phyloP scores from a whole-genome alignment of 2,797 vertebrate species.

The Argyrosomus regius region DNA sequence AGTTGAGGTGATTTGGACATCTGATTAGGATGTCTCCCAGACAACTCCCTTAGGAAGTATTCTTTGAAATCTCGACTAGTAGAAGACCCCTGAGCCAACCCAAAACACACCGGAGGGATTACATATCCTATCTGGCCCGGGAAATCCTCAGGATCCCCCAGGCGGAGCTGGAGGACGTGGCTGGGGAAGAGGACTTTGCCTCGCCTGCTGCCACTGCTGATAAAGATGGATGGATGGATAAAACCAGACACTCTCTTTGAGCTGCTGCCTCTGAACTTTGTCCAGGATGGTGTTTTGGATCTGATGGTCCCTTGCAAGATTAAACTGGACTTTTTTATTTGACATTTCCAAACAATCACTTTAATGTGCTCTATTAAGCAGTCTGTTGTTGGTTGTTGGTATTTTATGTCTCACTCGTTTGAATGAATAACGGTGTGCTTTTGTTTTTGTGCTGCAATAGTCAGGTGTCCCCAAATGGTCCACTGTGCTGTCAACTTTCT shows the following conservation, averaged over 20 bases:
- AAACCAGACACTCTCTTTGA: constrained; percentile 48
- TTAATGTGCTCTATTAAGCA: constrained; percentile 50
- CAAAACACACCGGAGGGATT: constrained; percentile 45
- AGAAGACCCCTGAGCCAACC: constrained; percentile 47
- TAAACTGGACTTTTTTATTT: constrained; percentile 43
- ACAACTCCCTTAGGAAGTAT: constrained; percentile 29
- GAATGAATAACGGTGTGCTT: constrained; percentile 24
- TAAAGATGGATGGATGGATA: constrained; percentile 60
- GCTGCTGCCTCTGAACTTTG: constrained; percentile 47
- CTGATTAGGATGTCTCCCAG: constrained; percentile 37
- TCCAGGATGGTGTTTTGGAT: constrained; percentile 39
- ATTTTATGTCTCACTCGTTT: constrained; percentile 27
- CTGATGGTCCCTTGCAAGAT: constrained; percentile 43
- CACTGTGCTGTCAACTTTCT: constrained; percentile 22
- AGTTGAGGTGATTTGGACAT: constrained; percentile 2
- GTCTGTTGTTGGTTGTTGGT: constrained; percentile 35
- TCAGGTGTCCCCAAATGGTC: constrained; percentile 8
- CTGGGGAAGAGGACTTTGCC: constrained; percentile 26
- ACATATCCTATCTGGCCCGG: constrained; percentile 50
- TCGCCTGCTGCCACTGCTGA: constrained; percentile 55
- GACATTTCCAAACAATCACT: constrained; percentile 55
- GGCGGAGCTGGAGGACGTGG: constrained; percentile 44
- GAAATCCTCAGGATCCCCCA: constrained; percentile 45
- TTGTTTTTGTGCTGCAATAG: constrained; percentile 25
- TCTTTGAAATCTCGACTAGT: constrained; percentile 53